phyloP scores from a whole-genome alignment of 2,113 vertebrate species.

The Ancistrus triradiatus region DNA sequence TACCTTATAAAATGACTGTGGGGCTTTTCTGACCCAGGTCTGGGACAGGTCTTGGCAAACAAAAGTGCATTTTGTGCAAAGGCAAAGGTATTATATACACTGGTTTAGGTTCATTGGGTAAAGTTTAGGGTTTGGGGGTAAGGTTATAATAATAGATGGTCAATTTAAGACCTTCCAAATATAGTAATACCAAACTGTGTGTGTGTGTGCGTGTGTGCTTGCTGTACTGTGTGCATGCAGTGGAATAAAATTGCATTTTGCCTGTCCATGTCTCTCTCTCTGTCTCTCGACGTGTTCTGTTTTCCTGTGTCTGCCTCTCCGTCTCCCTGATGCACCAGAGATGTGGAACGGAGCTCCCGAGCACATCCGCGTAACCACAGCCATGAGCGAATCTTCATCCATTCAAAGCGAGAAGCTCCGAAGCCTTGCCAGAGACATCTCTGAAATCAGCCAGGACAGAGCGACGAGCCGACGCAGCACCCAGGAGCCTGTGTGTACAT shows the following conservation, averaged over 20 bases:
- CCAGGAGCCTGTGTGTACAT: slow-evolving; percentile 25
- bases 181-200: too few species aligned
- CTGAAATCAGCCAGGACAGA: slow-evolving; percentile 49
- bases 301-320: neutral
- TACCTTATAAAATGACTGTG: too few species aligned
- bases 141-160: too few species aligned
- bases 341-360: slow-evolving; percentile 66
- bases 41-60: too few species aligned
- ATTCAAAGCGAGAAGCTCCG: slow-evolving; percentile 67
- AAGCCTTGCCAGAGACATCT: slow-evolving; percentile 64
- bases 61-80: too few species aligned
- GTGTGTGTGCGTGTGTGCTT: neutral
- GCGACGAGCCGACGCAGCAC: slow-evolving; percentile 40
- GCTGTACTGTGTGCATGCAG: neutral
- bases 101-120: too few species aligned
- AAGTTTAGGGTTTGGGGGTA: too few species aligned
- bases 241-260: neutral
- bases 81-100: too few species aligned
- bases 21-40: too few species aligned
- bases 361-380: slow-evolving; percentile 52
- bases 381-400: slow-evolving; percentile 60
- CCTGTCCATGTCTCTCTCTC: slow-evolving; percentile 26
- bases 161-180: too few species aligned
- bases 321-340: slow-evolving; percentile 45
- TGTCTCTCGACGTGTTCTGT: neutral